A percentile compares a stretch with the other conserved stretches of the same genome.
Conservation (phyloP, 2,797 vertebrate genomes). For the Pygocentrus nattereri region DNA sequence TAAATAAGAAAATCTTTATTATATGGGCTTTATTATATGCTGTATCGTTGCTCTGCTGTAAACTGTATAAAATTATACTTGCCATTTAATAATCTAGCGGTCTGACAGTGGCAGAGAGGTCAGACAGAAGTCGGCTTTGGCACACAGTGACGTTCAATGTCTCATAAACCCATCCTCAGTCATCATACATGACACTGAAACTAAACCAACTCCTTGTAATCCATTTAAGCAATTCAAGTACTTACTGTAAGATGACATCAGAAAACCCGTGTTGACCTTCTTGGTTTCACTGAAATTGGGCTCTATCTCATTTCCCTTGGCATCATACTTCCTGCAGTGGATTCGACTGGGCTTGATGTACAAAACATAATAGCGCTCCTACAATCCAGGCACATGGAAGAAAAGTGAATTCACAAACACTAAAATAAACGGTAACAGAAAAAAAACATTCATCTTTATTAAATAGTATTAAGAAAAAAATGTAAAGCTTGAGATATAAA, state of each 20-base stretch:
- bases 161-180: not conserved
- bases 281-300: conserved; percentile 87
- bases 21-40: not conserved
- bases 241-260: conserved; percentile 92
- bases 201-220: not conserved
- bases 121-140: not conserved
- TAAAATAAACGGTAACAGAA: not conserved
- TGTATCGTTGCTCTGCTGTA: not conserved
- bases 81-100: not conserved
- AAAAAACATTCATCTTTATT: too few relatives aligned
- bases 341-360: conserved; percentile 80
- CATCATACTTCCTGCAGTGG: conserved; percentile 85
- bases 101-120: not conserved
- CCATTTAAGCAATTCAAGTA: conserved; percentile 29
- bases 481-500: too few relatives aligned
- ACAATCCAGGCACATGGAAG: conserved; percentile 10
- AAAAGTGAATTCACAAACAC: not conserved
- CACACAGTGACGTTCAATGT: not conserved
- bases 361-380: conserved; percentile 84
- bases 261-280: conserved; percentile 90
- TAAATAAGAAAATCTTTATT: not conserved
- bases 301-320: conserved; percentile 84
- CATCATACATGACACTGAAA: not conserved
- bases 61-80: too few relatives aligned
- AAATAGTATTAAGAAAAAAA: too few relatives aligned